Conservation (phyloP, 1,140 invertebrate genomes). For the Euura saliciscinereae region DNA sequence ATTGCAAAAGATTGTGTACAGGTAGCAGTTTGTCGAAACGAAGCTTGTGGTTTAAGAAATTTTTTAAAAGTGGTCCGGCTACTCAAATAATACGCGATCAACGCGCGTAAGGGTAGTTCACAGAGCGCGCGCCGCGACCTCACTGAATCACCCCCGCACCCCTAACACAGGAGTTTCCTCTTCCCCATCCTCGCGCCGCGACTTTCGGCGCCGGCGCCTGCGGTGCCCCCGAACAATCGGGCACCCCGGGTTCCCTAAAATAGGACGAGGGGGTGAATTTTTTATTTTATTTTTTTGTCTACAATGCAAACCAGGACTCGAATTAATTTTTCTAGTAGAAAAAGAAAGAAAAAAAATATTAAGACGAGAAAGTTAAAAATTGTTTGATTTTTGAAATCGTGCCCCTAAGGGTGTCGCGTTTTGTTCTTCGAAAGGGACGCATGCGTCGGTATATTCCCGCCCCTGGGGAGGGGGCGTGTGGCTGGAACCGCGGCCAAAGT, state of each 20-base stretch:
- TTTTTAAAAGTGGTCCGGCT: background rate
- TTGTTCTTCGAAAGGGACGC: slow-evolving; percentile 55
- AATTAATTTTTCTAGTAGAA: no score
- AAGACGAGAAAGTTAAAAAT: no score
- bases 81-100: background rate
- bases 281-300: slow-evolving; percentile 10
- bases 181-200: background rate
- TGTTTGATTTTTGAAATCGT: no score
- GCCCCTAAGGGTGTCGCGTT: slow-evolving; percentile 35
- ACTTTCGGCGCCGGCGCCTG: background rate
- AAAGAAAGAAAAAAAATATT: background rate
- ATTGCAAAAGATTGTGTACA: no score
- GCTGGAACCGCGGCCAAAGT: slow-evolving; percentile 47
- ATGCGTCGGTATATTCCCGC: slow-evolving; percentile 44
- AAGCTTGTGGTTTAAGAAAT: no score
- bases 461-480: slow-evolving; percentile 46
- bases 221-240: background rate
- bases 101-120: slow-evolving; percentile 48
- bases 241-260: background rate
- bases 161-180: slow-evolving; percentile 27
- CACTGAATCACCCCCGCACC: slow-evolving; percentile 58
- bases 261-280: slow-evolving; percentile 12
- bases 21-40: no score
- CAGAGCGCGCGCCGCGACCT: slow-evolving; percentile 59
- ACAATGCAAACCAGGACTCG: no score